Base-by-base conservation (phyloP, 2,888 invertebrate species). In the Hydrotaea cyrtoneurina region DNA sequence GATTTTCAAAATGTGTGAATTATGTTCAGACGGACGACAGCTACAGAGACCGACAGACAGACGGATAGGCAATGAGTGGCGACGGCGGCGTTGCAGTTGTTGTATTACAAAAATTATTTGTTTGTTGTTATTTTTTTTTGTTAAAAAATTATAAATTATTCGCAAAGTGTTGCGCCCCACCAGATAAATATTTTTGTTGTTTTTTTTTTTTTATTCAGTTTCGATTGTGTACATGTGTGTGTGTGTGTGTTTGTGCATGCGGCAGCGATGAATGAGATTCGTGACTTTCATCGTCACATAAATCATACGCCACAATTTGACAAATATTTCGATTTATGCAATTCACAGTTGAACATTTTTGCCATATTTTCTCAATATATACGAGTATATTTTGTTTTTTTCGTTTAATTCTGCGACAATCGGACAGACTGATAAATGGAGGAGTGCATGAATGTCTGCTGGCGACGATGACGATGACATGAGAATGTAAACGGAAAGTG, bases 81-180 rank as follows among this genome's bases (percentile, higher is more conserved):
- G 1, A 23, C 36, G 11, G 62, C 15, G 1, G 26, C 36, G 11
- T 31, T 17, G 62, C 66, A 66, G 66, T 66, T 69, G 23, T 43
- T 69, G 66, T 17, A 69, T 69, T 69, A 21, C 69, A 69, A 43
- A 69, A 69, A 15, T 69, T 21, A n/a, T 46, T 43, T 66, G 17
- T 19, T 46, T 69, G n/a, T n/a, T n/a, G n/a, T n/a, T n/a, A n/a
- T n/a, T n/a, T n/a, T n/a, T n/a, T n/a, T n/a, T n/a, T n/a, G n/a
- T n/a, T n/a, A 66, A 46, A 46, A 69, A 69, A 46, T 19, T 69
- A 46, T 69, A 46, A 69, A 69, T 69, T 69, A 69, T 69, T 69
- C 23, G 43, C 46, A 69, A 69, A 39, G 19, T n/a, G 15, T 46
- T 46, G 43, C 46, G 17, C 43, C 31, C 62, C 31, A 26, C 36